Evolutionary conservation across 2,113 vertebrate genomes (phyloP), one percentile per base, ranked within the genome.

Genomic region (Callospermophilus lateralis): DNA sequence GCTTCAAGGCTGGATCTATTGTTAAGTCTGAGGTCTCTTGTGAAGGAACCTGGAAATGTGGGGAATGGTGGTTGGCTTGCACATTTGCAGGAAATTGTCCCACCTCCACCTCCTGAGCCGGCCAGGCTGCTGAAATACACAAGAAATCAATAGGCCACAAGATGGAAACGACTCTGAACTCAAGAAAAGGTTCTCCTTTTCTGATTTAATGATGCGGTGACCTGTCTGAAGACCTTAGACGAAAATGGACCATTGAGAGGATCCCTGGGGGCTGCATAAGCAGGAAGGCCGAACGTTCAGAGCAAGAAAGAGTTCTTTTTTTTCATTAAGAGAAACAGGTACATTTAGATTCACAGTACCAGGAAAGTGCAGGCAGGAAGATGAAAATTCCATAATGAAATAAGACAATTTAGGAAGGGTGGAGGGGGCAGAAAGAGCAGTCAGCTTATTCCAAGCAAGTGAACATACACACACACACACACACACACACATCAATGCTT

Each of bases 91-190:
- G 77, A 45, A 94, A 45, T 19, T 30, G 19, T n/a, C 6, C 58
- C 19, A 22, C 13, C 32, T 65, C 84, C 20, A 28, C 42, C 48
- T 58, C 55, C 55, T 34, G 1, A 30, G 26, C 9, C n/a, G 34
- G 70, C 10, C 58, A 84, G n/a, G 48, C 88, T 84, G 37, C 88
- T 80, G 88, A 94, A 83, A 68, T 80, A 48, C 0, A 89, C 24
- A 53, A 72, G 61, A 87, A 93, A 94, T 94, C 89, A 94, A 95
- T 86, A 80, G 30, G 37, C 84, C 87, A 67, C 90, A 86, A 93
- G 94, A 97, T 77, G 39, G 94, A 93, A 97, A 94, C 92, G 70
- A 92, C 94, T 95, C 30, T 79, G 74, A 97, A 95, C 83, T 89
- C 74, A 89, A 93, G 86, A 48, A 93, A 93, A 96, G n/a, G n/a